Evolutionary conservation across 2,797 vertebrate genomes (phyloP).

Genomic region (Austrolebias charrua): DNA sequence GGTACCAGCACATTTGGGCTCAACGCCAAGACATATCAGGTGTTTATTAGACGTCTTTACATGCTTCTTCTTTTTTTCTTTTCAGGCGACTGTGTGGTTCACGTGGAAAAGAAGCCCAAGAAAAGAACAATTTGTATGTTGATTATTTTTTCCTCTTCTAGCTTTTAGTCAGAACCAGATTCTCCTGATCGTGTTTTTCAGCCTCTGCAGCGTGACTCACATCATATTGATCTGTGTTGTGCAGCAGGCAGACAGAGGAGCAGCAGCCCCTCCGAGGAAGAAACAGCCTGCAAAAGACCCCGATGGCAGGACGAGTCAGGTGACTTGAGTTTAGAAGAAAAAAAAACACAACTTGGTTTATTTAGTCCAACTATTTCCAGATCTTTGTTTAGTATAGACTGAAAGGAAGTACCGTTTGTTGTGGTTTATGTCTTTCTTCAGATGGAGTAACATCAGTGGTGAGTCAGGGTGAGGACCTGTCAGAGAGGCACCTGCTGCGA

Average conservation of each 20-base stretch:
- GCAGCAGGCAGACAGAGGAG: constrained; percentile 66
- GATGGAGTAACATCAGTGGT: constrained; percentile 51
- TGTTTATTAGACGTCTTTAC: too few relatives aligned
- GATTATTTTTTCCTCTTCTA: neutral
- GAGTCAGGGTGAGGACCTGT: constrained; percentile 55
- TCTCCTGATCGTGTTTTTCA: neutral
- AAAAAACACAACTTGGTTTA: constrained; percentile 2
- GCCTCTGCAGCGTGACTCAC: constrained; percentile 2
- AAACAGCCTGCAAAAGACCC: constrained; percentile 71
- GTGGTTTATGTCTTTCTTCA: constrained; percentile 42
- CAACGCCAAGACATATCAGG: too few relatives aligned
- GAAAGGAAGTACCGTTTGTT: constrained; percentile 2
- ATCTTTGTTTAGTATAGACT: constrained; percentile 1
- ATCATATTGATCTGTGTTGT: neutral
- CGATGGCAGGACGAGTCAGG: constrained; percentile 72
- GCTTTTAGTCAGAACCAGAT: neutral
- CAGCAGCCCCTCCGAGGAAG: constrained; percentile 74
- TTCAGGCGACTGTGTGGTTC: constrained; percentile 81
- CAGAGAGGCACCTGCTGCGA: constrained; percentile 81
- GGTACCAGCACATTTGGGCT: constrained; percentile 60
- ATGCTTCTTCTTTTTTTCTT: constrained; percentile 15
- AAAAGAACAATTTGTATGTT: constrained; percentile 71
- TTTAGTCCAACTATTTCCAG: neutral
- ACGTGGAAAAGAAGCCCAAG: constrained; percentile 64
- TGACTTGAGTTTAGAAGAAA: constrained; percentile 36